phyloP scores from a whole-genome alignment of 1,140 invertebrate species.

The Drosophila hydei region DNA sequence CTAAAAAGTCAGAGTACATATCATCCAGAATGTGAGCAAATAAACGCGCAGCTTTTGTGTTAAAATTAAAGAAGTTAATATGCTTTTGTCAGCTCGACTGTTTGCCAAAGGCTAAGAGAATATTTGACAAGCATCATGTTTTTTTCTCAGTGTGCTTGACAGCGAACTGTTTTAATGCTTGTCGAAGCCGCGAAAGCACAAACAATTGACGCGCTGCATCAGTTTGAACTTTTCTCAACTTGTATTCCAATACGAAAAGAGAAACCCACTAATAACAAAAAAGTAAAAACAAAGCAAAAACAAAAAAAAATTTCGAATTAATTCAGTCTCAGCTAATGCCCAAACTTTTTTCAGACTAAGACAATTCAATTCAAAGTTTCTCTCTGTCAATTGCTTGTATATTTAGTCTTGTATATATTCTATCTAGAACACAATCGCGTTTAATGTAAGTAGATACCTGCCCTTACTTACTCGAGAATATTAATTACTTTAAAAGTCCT shows the following conservation, averaged over 20 bases:
- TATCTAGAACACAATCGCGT: neutral
- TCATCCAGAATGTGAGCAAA: slow-evolving; percentile 22
- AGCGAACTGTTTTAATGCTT: neutral
- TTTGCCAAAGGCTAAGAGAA: slow-evolving; percentile 1
- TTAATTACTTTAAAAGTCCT: slow-evolving; percentile 2
- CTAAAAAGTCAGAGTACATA: slow-evolving; percentile 23
- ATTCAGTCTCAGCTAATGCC: slow-evolving; percentile 57
- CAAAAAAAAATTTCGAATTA: slow-evolving; percentile 39
- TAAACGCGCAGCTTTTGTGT: slow-evolving; percentile 25
- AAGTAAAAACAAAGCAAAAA: slow-evolving; percentile 38
- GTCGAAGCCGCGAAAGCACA: slow-evolving; percentile 5
- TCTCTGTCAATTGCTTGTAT: neutral
- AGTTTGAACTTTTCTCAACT: slow-evolving; percentile 54
- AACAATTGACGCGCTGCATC: slow-evolving; percentile 12
- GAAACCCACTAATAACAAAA: slow-evolving; percentile 22
- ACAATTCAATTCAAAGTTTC: slow-evolving; percentile 7
- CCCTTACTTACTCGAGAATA: neutral
- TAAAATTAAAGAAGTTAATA: slow-evolving; percentile 20
- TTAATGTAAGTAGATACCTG: neutral
- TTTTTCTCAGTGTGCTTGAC: slow-evolving; percentile 5
- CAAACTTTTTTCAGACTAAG: slow-evolving; percentile 50
- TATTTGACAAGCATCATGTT: neutral
- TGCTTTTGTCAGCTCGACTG: slow-evolving; percentile 5
- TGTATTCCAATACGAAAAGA: slow-evolving; percentile 64
- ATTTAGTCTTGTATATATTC: neutral